Conservation (phyloP, 2,888 invertebrate genomes). For the Idaea aversata region DNA sequence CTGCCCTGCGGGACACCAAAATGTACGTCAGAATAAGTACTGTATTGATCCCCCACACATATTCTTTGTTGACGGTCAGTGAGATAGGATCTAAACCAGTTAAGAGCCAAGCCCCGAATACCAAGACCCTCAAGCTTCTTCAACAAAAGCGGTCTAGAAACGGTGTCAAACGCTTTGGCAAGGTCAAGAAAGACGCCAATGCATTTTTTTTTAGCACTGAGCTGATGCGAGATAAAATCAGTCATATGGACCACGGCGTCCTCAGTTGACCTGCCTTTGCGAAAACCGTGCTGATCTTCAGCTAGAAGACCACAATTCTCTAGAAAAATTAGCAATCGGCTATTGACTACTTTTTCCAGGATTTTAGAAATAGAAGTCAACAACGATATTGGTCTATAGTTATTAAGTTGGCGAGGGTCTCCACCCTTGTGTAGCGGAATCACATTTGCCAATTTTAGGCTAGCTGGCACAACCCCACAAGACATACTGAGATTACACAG, state of each 20-base stretch:
- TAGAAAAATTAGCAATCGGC: neutral
- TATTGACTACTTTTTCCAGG: constrained; percentile 7
- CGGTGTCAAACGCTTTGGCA: constrained; percentile 10
- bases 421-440: constrained; percentile 18
- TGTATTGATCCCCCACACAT: neutral
- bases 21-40: neutral
- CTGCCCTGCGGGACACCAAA: constrained; percentile 8
- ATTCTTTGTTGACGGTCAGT: neutral
- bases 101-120: constrained; percentile 2
- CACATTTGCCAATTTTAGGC: neutral
- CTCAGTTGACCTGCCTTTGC: neutral
- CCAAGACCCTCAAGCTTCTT: neutral
- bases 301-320: neutral
- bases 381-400: constrained; percentile 21
- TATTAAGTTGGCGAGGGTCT: constrained; percentile 3
- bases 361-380: constrained; percentile 9
- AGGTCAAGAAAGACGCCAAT: constrained; percentile 9
- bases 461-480: neutral
- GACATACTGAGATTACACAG: no score
- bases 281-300: constrained; percentile 9
- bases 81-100: neutral
- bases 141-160: constrained; percentile 4
- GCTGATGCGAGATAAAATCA: neutral
- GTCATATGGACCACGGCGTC: neutral
- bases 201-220: constrained; percentile 6